Evolutionary conservation across 1,140 invertebrate species (phyloP).

Genomic region (Zeugodacus cucurbitae): DNA sequence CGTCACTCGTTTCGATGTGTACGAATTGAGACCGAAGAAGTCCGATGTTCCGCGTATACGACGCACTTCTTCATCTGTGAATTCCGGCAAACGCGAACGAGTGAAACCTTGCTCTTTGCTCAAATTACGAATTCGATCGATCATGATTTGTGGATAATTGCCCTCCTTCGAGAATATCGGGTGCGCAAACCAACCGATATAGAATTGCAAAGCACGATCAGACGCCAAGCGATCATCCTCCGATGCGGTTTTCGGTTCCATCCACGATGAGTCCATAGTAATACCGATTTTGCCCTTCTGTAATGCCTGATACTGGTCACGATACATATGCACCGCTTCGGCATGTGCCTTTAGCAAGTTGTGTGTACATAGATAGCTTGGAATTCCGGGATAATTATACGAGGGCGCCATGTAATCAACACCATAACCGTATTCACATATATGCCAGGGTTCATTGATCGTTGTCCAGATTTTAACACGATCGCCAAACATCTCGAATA

Average conservation of each 20-base stretch:
- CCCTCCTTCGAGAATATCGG: conserved; percentile 72
- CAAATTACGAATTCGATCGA: conserved; percentile 68
- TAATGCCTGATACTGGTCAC: conserved; percentile 70
- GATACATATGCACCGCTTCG: conserved; percentile 74
- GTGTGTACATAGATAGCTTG: conserved; percentile 73
- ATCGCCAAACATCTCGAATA: conserved; percentile 72
- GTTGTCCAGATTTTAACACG: conserved; percentile 77
- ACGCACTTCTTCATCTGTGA: conserved; percentile 71
- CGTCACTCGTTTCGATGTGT: conserved; percentile 67
- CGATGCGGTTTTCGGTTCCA: conserved; percentile 69
- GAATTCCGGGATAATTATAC: conserved; percentile 70
- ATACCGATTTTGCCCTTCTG: conserved; percentile 75
- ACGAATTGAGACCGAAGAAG: conserved; percentile 74
- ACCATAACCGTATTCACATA: conserved; percentile 74
- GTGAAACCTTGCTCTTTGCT: conserved; percentile 71
- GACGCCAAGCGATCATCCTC: conserved; percentile 69
- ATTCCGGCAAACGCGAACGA: conserved; percentile 71
- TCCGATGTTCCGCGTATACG: conserved; percentile 71
- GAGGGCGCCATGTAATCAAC: conserved; percentile 70
- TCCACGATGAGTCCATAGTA: conserved; percentile 72
- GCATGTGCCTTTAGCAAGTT: conserved; percentile 75
- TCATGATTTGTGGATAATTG: conserved; percentile 74
- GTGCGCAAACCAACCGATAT: conserved; percentile 72
- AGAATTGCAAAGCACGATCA: conserved; percentile 69
- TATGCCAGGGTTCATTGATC: conserved; percentile 78